Evolutionary conservation across 2,888 invertebrate genomes (phyloP).

Genomic region (Heliconius ethilla): DNA sequence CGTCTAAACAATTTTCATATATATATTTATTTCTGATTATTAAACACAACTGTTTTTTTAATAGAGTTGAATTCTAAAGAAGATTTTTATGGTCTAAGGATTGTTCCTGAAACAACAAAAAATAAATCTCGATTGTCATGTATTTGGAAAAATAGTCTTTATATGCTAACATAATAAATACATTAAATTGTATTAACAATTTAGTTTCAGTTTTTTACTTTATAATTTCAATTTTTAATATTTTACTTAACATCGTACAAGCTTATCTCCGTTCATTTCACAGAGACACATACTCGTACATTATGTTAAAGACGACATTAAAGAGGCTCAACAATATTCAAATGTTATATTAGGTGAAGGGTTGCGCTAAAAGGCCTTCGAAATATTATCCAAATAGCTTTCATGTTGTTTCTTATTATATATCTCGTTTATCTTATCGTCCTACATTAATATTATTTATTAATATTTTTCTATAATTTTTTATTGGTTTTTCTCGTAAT

Average conservation of each 20-base stretch:
- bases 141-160: no score
- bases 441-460: background rate
- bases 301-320: constrained; percentile 8
- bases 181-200: background rate
- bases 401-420: no score
- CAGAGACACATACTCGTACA: background rate
- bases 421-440: background rate
- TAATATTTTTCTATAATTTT: background rate
- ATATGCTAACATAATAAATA: no score
- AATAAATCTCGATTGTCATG: background rate
- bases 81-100: background rate
- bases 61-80: background rate
- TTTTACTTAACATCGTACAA: background rate
- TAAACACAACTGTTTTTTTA: background rate
- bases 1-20: constrained; percentile 12
- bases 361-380: background rate
- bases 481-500: background rate
- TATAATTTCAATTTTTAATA: background rate
- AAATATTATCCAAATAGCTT: background rate
- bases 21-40: constrained; percentile 1
- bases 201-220: background rate
- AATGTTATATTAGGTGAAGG: background rate
- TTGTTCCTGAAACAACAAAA: background rate
- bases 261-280: constrained; percentile 2
- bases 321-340: background rate